Conservation (phyloP, 2,797 vertebrate species). For the Salmo trutta region DNA sequence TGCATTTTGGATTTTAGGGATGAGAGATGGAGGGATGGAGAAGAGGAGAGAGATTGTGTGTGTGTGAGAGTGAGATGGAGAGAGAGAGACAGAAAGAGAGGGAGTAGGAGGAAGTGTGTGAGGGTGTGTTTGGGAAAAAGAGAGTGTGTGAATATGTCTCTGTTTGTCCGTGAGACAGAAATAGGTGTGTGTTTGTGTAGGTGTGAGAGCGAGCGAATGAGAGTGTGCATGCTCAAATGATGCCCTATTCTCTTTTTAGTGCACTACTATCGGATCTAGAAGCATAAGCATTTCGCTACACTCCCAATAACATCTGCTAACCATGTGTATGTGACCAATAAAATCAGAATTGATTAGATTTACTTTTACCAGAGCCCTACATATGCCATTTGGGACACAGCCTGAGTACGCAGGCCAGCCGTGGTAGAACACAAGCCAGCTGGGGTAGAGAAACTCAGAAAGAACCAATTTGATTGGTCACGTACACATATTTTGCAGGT, state of each 20-base stretch:
- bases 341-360: too few relatives aligned
- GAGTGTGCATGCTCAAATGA: not conserved
- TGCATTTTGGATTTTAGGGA: not conserved
- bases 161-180: slow-evolving; percentile 34
- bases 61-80: not conserved
- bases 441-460: not conserved
- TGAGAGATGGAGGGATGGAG: not conserved
- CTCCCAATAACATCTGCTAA: too few relatives aligned
- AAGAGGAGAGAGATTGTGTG: not conserved
- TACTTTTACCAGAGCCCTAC: not conserved
- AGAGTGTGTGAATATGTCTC: not conserved
- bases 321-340: too few relatives aligned
- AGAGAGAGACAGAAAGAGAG: slow-evolving; percentile 5
- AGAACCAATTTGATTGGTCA: not conserved
- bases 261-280: not conserved
- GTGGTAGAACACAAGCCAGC: not conserved
- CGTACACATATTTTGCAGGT: too few relatives aligned
- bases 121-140: not conserved
- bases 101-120: too few relatives aligned
- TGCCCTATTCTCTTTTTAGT: not conserved
- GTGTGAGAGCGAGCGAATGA: not conserved
- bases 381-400: not conserved
- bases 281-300: too few relatives aligned
- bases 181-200: slow-evolving; percentile 15
- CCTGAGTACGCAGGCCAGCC: not conserved